Percentiles rank a stretch among this genome's conserved stretches.
Evolutionary conservation across 2,797 vertebrate genomes (phyloP).

Genomic region (Crenuchus spilurus): DNA sequence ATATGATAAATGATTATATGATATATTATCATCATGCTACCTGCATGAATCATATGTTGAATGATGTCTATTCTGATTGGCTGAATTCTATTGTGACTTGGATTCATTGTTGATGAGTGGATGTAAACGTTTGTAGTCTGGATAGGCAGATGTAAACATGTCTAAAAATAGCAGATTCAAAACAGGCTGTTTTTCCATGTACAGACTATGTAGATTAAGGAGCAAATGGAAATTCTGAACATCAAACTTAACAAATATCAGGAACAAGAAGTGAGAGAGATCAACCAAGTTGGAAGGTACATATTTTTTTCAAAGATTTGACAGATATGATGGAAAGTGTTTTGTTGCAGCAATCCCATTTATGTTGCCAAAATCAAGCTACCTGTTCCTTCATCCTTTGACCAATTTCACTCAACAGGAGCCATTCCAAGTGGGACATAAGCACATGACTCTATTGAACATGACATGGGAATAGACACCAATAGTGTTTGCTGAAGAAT

Average conservation of each 20-base stretch:
- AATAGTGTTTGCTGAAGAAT: constrained; percentile 30
- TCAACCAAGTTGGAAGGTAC: background rate
- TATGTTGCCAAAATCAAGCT: constrained; percentile 12
- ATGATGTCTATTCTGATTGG: no score
- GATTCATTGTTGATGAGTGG: no score
- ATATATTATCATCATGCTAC: no score
- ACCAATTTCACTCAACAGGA: constrained; percentile 25
- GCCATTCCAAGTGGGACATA: constrained; percentile 44
- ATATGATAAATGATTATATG: no score
- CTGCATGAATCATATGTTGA: no score
- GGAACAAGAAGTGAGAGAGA: background rate
- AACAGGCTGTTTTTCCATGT: no score
- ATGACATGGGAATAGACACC: constrained; percentile 37
- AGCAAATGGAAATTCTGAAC: no score
- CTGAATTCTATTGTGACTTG: no score
- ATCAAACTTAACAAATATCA: background rate
- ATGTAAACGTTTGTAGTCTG: no score
- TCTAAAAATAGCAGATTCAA: no score
- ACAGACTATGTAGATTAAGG: no score
- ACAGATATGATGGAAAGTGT: background rate
- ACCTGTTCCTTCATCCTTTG: constrained; percentile 18
- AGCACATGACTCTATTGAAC: constrained; percentile 40
- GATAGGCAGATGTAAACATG: no score
- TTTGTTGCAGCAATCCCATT: constrained; percentile 16
- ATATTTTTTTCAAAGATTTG: background rate